Conservation (phyloP, 30 jellyfish, hydroid and myxozoan species). For the Turritopsis rubra region DNA sequence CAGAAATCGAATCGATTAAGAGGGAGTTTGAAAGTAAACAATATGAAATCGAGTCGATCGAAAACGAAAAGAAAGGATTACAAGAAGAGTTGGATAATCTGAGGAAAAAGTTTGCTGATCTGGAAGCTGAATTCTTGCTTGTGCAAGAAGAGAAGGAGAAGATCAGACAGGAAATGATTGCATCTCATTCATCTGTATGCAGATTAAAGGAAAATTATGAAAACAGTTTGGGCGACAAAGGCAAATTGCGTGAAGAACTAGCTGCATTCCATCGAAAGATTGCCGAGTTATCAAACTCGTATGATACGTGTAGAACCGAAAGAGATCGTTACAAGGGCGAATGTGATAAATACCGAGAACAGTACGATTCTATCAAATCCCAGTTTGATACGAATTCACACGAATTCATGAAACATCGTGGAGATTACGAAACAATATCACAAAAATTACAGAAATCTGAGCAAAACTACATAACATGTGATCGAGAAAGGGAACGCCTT, state of each 20-base stretch:
- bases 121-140: conserved; percentile 64
- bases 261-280: conserved; percentile 86
- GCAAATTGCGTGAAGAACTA: conserved; percentile 82
- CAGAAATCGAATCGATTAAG: conserved; percentile 78
- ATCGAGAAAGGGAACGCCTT: conserved; percentile 71
- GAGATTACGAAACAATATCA: conserved; percentile 43
- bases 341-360: conserved; percentile 52
- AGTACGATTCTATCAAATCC: conserved; percentile 49
- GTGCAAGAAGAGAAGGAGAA: conserved; percentile 96
- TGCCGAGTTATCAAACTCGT: conserved; percentile 74
- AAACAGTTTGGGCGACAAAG: conserved; percentile 89
- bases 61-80: conserved; percentile 68
- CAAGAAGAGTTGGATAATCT: conserved; percentile 71
- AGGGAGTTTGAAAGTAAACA: conserved; percentile 88
- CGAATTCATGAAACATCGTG: conserved; percentile 36
- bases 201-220: conserved; percentile 92
- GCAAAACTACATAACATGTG: conserved; percentile 45
- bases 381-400: conserved; percentile 64
- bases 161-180: conserved; percentile 89
- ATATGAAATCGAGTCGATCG: conserved; percentile 66
- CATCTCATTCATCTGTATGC: conserved; percentile 90
- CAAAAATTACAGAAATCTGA: conserved; percentile 61
- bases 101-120: conserved; percentile 63
- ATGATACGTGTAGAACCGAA: conserved; percentile 67
- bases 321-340: conserved; percentile 62